Percentiles rank a stretch among this genome's conserved stretches.
Conservation (phyloP, 2,888 invertebrate genomes). For the Oscheius myriophilus region DNA sequence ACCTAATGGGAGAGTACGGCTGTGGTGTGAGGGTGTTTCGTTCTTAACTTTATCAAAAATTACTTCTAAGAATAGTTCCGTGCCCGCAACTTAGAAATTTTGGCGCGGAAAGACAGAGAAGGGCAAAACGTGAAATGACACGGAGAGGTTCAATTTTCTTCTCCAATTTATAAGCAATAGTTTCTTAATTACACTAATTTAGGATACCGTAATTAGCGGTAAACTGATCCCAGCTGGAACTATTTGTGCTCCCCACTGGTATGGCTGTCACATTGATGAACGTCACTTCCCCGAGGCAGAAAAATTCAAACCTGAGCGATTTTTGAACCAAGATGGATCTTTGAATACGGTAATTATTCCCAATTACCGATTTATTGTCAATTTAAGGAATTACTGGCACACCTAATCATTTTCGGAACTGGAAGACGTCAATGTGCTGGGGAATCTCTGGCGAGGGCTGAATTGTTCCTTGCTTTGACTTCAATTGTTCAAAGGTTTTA, state of each 20-base stretch:
- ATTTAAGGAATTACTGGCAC: slow-evolving; percentile 13
- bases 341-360: slow-evolving; percentile 33
- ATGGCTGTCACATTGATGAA: slow-evolving; percentile 40
- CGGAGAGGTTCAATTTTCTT: no score
- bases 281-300: slow-evolving; percentile 41
- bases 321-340: slow-evolving; percentile 43
- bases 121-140: no score
- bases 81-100: no score
- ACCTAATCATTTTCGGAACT: slow-evolving; percentile 9
- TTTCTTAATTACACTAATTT: no score
- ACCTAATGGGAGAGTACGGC: no score
- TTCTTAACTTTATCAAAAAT: no score
- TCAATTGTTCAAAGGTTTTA: slow-evolving; percentile 16
- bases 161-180: no score
- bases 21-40: no score
- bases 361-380: no score
- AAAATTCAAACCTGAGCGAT: slow-evolving; percentile 49
- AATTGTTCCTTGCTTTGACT: slow-evolving; percentile 8
- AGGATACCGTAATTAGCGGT: slow-evolving; percentile 19
- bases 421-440: slow-evolving; percentile 27
- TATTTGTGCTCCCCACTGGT: slow-evolving; percentile 37
- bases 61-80: no score
- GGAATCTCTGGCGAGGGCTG: slow-evolving; percentile 18
- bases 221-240: slow-evolving; percentile 31
- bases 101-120: no score